Evolutionary conservation across 35 echinoderm and acorn worm genomes (phyloP).

Genomic region (Ptychodera flava): DNA sequence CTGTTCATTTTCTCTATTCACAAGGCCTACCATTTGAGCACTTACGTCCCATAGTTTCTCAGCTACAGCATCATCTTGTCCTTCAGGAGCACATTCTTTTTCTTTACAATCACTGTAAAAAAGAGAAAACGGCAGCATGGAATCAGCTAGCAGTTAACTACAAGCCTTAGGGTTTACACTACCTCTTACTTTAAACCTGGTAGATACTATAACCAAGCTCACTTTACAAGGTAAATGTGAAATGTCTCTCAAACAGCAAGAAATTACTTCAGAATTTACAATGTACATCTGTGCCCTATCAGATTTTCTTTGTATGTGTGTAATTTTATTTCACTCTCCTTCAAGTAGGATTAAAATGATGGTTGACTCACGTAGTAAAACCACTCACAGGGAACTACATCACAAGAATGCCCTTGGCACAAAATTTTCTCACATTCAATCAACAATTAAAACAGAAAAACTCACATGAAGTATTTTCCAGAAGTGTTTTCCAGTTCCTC

Average conservation of each 20-base stretch:
- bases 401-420: not conserved
- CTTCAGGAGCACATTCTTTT: conserved; percentile 15
- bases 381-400: not conserved
- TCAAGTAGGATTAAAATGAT: not conserved
- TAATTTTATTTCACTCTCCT: not conserved
- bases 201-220: not conserved
- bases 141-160: not conserved
- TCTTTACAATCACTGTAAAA: conserved; percentile 41
- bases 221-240: not conserved
- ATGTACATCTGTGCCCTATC: not conserved
- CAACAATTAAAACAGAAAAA: not conserved
- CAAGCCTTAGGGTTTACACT: not conserved
- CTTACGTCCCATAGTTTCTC: conserved; percentile 41
- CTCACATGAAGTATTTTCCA: conserved; percentile 85
- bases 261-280: not conserved
- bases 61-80: conserved; percentile 38
- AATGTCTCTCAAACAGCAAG: not conserved
- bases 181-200: not conserved
- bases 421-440: not conserved
- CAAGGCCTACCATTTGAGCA: conserved; percentile 31
- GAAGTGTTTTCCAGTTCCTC: conserved; percentile 55
- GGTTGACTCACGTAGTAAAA: not conserved
- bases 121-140: not conserved
- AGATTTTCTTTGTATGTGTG: not conserved
- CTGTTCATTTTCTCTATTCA: not conserved